phyloP scores from a whole-genome alignment of 2,888 invertebrate species.

The Epirrita christyi region DNA sequence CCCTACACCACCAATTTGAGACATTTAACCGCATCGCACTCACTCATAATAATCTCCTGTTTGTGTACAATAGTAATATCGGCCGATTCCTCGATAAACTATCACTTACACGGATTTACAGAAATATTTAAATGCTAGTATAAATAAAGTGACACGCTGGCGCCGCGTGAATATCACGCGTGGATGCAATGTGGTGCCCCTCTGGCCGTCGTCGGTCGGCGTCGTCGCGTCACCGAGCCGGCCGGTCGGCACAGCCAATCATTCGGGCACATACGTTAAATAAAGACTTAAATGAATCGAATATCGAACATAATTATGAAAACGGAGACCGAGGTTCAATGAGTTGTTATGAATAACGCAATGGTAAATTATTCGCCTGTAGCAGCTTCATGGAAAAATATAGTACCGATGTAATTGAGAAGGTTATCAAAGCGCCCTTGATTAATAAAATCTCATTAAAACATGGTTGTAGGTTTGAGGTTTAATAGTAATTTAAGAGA shows the following conservation, averaged over 20 bases:
- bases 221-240: too few species aligned
- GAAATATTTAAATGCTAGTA: slow-evolving; percentile 49
- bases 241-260: slow-evolving; percentile 4
- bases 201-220: slow-evolving; percentile 40
- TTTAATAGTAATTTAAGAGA: too few species aligned
- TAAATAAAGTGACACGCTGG: slow-evolving; percentile 66
- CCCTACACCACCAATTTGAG: slow-evolving; percentile 62
- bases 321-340: slow-evolving; percentile 20
- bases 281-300: slow-evolving; percentile 37
- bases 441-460: too few species aligned
- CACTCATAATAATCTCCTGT: slow-evolving; percentile 59
- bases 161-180: slow-evolving; percentile 71
- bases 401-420: too few species aligned
- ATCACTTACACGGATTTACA: slow-evolving; percentile 54
- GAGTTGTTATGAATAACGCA: slow-evolving; percentile 14
- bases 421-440: too few species aligned
- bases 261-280: slow-evolving; percentile 17
- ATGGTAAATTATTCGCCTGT: not conserved
- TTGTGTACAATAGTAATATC: slow-evolving; percentile 59
- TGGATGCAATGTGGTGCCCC: slow-evolving; percentile 63
- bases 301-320: slow-evolving; percentile 25
- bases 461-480: too few species aligned
- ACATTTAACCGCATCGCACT: slow-evolving; percentile 58
- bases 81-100: slow-evolving; percentile 59
- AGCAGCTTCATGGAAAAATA: not conserved